Evolutionary conservation across 2,113 vertebrate species (phyloP), one percentile per base, ranked within the genome.

Genomic region (Glaucidium brasilianum): DNA sequence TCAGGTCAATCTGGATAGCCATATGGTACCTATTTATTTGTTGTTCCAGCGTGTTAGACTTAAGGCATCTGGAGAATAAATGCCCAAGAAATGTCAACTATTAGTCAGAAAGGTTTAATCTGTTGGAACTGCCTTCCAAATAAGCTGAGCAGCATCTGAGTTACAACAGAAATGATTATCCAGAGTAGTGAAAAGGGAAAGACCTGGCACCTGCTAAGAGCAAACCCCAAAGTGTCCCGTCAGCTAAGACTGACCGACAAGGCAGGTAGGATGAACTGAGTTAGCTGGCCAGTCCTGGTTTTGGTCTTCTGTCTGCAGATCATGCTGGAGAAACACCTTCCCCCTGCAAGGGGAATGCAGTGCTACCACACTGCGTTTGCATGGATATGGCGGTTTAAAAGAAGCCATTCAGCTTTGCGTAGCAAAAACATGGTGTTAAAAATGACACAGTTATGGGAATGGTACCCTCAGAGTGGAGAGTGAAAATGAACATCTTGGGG

Each of bases 11-110:
- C 82, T 63, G 52, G 56, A 52, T 66, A 91, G 63, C 89, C 77
- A 78, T 85, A 82, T 77, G 77, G 39, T 90, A 47, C 62, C 45
- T 50, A 63, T 81, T 94, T 89, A 64, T 94, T 95, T 95, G 78
- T 45, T 86, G n/a, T 87, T 89, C n/a, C 62, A 66, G 43, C 25
- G 5, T 87, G 78, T 90, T 72, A 88, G 84, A 75, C 63, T 69
- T 74, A 21, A 67, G 56, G 53, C 53, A 55, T 52, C 52, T 59
- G 69, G 47, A 88, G 82, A 95, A 78, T 63, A 55, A 82, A 73
- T 30, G 43, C n/a, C 49, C 52, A 81, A 72, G 59, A 94, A 95
- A 95, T 59, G 32, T 56, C 64, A 91, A 3, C 43, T 75, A 9
- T 34, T 60, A 88, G 37, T 82, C 84, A 62, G 35, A 94, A 94